Evolutionary conservation across 2,888 invertebrate species (phyloP), one percentile per base, ranked within the genome.

Genomic region (Spialia ferax): DNA sequence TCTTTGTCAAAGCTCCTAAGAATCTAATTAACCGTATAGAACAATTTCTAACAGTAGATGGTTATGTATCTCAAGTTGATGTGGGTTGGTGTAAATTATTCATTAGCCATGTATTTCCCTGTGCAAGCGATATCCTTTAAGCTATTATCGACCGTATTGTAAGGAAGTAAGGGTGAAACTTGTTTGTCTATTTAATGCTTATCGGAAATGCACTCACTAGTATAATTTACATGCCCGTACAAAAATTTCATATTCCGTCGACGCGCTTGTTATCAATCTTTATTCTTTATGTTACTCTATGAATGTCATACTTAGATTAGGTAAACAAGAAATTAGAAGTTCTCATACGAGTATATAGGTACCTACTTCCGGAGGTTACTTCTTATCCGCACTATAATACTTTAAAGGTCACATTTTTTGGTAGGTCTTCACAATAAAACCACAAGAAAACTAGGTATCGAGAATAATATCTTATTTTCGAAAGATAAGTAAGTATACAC

Each of bases 91-190:
- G 64, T 66, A 66, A 66, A 66, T 66, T 66, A 66, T 66, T 66
- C 60, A 68, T 57, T 63, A 68, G 63, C 23, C 20, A 52, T 70
- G 63, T 57, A 70, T 67, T 70, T 69, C 50, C 32, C 57, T 60
- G 69, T 61, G 70, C 64, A 13, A 50, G 48, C 1, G 15, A 63
- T 70, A 71, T 71, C 66, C 38, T 69, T 70, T 70, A 70, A 64
- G 18, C 35, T 11, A 67, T 69, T 74, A 7, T 60, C 26, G n/a
- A 60, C 66, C 35, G 0, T 29, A 54, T 5, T 18, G 13, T 42
- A 10, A 1, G 10, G 0, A n/a, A 7, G 42, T 42, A 29, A 60
- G 52, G 23, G 38, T 54, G 57, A 50, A 50, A 64, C 3, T 64
- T 26, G 48, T 15, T 32, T 64, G 50, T 23, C 13, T 50, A 1